Conservation (phyloP, 2,113 vertebrate species). For the Megalops atlanticus region DNA sequence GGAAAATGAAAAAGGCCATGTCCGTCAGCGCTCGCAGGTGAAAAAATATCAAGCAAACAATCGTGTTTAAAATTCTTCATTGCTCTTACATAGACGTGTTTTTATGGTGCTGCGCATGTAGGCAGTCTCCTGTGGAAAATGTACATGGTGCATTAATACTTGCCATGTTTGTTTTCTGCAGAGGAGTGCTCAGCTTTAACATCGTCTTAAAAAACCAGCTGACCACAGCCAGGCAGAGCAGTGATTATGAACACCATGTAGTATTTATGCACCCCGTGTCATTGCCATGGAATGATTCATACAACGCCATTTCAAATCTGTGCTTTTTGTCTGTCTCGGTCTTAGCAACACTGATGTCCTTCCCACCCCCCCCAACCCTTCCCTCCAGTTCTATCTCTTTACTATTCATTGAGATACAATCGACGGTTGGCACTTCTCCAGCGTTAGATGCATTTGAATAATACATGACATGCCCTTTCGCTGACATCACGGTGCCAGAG, state of each 20-base stretch:
- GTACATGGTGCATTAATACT: not conserved
- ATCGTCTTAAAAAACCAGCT: conserved; percentile 12
- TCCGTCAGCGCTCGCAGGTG: not conserved
- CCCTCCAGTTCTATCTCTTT: conserved; percentile 43
- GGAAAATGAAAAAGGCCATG: not conserved
- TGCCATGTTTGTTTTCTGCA: not conserved
- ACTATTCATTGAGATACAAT: conserved; percentile 53
- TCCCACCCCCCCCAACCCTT: not conserved
- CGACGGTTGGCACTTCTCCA: conserved; percentile 62
- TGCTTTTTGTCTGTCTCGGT: conserved; percentile 11
- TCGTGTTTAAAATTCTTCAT: not conserved
- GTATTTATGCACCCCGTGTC: not conserved
- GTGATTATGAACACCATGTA: not conserved
- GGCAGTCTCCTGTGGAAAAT: not conserved
- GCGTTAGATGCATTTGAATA: conserved; percentile 61
- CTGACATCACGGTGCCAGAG: conserved; percentile 63
- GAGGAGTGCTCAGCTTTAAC: not conserved
- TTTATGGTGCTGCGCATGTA: too few relatives aligned
- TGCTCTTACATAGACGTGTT: not conserved
- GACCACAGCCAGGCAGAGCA: conserved; percentile 1
- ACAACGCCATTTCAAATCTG: conserved; percentile 37
- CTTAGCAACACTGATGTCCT: conserved; percentile 20
- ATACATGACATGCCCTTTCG: conserved; percentile 67
- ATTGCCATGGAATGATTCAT: not conserved
- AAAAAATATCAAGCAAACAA: too few relatives aligned